A percentile compares a stretch with the other conserved stretches of the same genome.
Conservation (phyloP, 2,888 invertebrate species). For the Ypsolopha sequella region DNA sequence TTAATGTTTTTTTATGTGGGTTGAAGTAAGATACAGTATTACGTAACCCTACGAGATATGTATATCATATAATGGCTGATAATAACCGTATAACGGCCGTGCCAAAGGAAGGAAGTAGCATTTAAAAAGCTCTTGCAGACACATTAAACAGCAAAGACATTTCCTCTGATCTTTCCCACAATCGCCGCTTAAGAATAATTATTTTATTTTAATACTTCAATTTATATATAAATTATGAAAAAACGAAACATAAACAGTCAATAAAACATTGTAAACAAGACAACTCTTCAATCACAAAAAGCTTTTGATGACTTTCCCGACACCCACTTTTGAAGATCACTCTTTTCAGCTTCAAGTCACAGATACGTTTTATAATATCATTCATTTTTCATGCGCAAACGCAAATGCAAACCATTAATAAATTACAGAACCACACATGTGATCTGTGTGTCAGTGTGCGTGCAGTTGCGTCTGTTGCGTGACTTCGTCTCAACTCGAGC, state of each 20-base stretch:
- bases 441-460: slow-evolving; percentile 31
- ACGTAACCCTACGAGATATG: no score
- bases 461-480: slow-evolving; percentile 29
- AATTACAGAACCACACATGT: slow-evolving; percentile 52
- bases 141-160: neutral
- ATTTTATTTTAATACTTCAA: neutral
- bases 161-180: slow-evolving; percentile 10
- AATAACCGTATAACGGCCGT: no score
- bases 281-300: neutral
- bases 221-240: no score
- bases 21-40: no score
- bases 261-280: no score
- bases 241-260: no score
- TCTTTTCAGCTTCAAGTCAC: slow-evolving; percentile 34
- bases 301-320: slow-evolving; percentile 19
- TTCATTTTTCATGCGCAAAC: slow-evolving; percentile 56
- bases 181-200: neutral
- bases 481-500: slow-evolving; percentile 11
- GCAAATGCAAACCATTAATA: slow-evolving; percentile 61
- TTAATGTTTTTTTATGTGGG: no score
- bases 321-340: slow-evolving; percentile 34
- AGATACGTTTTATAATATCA: slow-evolving; percentile 33
- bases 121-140: no score
- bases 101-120: no score
- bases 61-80: no score